phyloP scores from a whole-genome alignment of 2,888 invertebrate species.

The Glyphotaelius pellucidus region DNA sequence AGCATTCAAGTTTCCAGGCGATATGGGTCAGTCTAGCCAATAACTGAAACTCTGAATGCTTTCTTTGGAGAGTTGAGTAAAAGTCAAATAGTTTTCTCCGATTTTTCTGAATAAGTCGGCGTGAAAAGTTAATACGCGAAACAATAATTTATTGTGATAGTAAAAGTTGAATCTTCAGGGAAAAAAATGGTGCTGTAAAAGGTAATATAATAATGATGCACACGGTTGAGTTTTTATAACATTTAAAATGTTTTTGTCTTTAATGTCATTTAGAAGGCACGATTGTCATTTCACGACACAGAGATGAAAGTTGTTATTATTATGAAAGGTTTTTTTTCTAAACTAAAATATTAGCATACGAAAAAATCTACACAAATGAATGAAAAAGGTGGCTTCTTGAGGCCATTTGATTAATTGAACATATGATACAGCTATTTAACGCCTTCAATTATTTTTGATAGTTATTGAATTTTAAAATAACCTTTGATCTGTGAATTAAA shows the following conservation, averaged over 20 bases:
- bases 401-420: too few species aligned
- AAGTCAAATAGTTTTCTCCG: not conserved
- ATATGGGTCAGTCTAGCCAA: conserved; percentile 11
- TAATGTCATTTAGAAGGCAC: not conserved
- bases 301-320: not conserved
- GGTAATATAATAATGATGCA: not conserved
- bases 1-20: not conserved
- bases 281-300: not conserved
- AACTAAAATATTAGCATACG: not conserved
- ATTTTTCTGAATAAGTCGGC: not conserved
- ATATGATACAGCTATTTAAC: not conserved
- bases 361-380: not conserved
- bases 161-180: not conserved
- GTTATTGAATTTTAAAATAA: not conserved
- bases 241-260: not conserved
- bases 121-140: not conserved
- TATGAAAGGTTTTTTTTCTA: not conserved
- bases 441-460: not conserved
- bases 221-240: not conserved
- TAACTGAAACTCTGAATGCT: not conserved
- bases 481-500: not conserved
- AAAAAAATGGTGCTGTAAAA: not conserved
- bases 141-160: not conserved
- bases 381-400: too few species aligned
- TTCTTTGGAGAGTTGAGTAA: conserved; percentile 9